Evolutionary conservation across 2,113 vertebrate genomes (phyloP), one percentile per base, ranked within the genome.

Genomic region (Cyprinodon brontotheroides): DNA sequence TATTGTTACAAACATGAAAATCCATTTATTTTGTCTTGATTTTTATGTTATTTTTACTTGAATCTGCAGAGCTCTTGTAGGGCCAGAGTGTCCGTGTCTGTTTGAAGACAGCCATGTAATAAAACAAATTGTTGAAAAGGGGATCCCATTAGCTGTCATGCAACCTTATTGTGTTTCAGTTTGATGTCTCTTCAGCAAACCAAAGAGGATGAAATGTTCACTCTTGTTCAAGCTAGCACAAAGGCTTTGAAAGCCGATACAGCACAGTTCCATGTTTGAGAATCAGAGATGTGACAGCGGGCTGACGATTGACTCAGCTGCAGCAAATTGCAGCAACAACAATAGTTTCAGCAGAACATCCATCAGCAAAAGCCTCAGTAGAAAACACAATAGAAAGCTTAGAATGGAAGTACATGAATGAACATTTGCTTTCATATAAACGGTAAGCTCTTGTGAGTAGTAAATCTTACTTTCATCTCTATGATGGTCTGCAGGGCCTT

Each of bases 401-500:
- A 38, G 45, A 72, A 70, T 12, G 50, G 9, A 41, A 74, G 65
- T 40, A 53, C 38, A 68, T 8, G 9, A 9, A 61, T 43, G 65
- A 57, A 45, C 43, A 68, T 72, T 50, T 79, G 63, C 36, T 61
- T 64, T 40, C 39, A 63, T 9, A 78, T 29, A 62, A 65, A 11
- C 11, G 43, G 5, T 6, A 15, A 6, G 61, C 12, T 67, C 43
- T 29, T 63, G 53, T 50, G 41, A 70, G 70, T 53, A 80, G n/a
- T 59, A 20, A 20, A 17, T 70, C 89, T 92, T 89, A 95, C 94
- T 96, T 99, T 99, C 98, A 99, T 99, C 87, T 99, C 98, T 1
- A 99, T 98, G 87, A 99, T 98, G 20, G 98, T 99, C 83, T 99
- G 98, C 86, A 99, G 95, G 82, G 98, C 97, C 92, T 99, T 99